Base-by-base conservation (phyloP, 2,888 invertebrate species). In the Lithophane socia region DNA sequence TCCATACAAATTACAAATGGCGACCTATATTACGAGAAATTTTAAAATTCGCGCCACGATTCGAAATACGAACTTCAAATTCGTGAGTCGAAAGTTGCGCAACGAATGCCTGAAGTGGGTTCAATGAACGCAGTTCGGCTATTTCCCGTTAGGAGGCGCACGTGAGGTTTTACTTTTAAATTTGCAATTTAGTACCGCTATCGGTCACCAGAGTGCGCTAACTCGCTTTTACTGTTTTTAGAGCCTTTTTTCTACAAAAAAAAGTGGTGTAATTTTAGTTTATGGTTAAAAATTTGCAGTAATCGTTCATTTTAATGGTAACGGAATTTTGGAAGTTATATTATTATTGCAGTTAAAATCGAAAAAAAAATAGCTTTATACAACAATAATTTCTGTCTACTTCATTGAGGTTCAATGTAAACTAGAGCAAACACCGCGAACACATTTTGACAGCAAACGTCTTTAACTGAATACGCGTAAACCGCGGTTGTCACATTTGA, bases 81-180 rank as follows among this genome's bases (percentile, higher is more conserved):
- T 86, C 85, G 88, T 89, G 88, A 84, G 86, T 84, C 70, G 86
- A 88, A 88, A 89, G 89, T 94, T 94, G 94, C 92, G 93, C 93
- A 94, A 93, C 90, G 90, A 86, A 90, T 89, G 88, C 84, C 70
- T 76, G 54, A 74, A 77, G 75, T 80, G 90, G 91, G 96, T 94
- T 96, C 96, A 95, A 93, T 87, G 95, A 91, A 92, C 96, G 92
- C 92, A 93, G 93, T 96, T 96, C 92, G 94, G 94, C 94, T 92
- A 91, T 92, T 90, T 93, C 91, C 96, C 96, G 96, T 96, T 96
- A 96, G 94, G 72, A 88, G 90, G 92, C 93, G 94, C 93, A 93
- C 94, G 95, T 95, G 95, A 89, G 91, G 92, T 95, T 95, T 96
- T 96, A 95, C 96, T 96, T 96, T 96, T 95, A 94, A 93, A 94